Evolutionary conservation across 1,140 invertebrate genomes (phyloP), one percentile per base, ranked within the genome.

Genomic region (Octopus sinensis): DNA sequence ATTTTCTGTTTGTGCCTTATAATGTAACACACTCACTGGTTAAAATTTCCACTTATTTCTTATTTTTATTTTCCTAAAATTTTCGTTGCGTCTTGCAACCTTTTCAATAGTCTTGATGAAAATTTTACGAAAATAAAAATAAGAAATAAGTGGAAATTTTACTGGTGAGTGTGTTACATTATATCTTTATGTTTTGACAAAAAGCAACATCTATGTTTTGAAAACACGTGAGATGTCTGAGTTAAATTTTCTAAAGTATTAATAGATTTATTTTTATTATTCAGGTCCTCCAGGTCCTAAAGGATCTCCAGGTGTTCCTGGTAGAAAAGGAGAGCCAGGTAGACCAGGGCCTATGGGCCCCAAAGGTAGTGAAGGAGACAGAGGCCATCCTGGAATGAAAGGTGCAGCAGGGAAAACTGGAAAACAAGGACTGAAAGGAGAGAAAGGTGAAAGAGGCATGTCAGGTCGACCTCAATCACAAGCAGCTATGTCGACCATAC

Each of bases 401-500:
- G 80, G 75, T 7, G 62, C 7, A 5, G 6, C 13, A 23, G 73
- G 53, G 54, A 43, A 12, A 6, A 10, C 23, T 6, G 52, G 76
- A 53, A 53, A 52, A 7, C 76, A 51, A 6, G 53, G 52, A 6
- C n/a, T 5, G 9, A 30, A 75, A 68, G 51, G 77, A 17, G 79
- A 68, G 52, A 71, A 54, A 10, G 68, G 75, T 43, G 79, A 79
- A 30, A 53, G 30, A n/a, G 62, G 76, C 7, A 17, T 52, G 9
- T 80, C 79, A 5, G 53, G 54, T 10, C 52, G 10, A 9, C 62
- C 23, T 9, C 12, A 43, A 17, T 80, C 83, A 10, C 84, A 84
- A 76, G 85, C 85, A 23, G 85, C 85, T 5, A 53, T 83, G 30
- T 83, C 84, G 4, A 81, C 85, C 6, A 84, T 86, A 5, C 83